Percentiles rank a stretch among this genome's conserved stretches.
Conservation (phyloP, 2,888 invertebrate species). For the Amiota minor region DNA sequence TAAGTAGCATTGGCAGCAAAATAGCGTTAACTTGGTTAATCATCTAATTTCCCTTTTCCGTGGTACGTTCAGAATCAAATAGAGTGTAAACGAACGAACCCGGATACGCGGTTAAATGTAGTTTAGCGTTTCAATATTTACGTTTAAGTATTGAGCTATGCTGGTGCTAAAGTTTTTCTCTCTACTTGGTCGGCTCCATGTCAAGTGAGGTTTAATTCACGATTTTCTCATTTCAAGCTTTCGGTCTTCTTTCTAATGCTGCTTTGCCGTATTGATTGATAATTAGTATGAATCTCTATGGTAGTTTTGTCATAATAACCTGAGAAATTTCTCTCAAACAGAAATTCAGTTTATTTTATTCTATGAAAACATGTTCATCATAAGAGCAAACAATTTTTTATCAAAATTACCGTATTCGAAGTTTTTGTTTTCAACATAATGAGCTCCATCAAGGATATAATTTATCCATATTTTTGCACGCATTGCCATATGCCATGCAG, state of each 20-base stretch:
- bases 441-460: background rate
- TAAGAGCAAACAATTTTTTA: too few species aligned
- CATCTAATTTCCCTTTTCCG: constrained; percentile 49
- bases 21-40: constrained; percentile 41
- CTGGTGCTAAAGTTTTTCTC: background rate
- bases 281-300: too few species aligned
- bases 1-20: background rate
- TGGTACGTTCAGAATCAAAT: background rate
- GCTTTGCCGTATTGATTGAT: too few species aligned
- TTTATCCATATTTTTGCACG: background rate
- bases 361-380: too few species aligned
- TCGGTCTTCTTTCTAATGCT: too few species aligned
- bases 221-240: background rate
- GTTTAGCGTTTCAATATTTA: constrained; percentile 30
- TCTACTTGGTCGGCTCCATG: too few species aligned
- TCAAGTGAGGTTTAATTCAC: background rate
- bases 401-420: too few species aligned
- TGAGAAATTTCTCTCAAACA: too few species aligned
- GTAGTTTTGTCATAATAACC: too few species aligned
- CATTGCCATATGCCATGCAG: background rate
- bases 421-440: background rate
- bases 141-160: background rate
- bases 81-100: constrained; percentile 13
- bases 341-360: too few species aligned
- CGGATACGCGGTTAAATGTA: constrained; percentile 36